phyloP scores from a whole-genome alignment of 2,113 vertebrate genomes.

The Neolamprologus longior region DNA sequence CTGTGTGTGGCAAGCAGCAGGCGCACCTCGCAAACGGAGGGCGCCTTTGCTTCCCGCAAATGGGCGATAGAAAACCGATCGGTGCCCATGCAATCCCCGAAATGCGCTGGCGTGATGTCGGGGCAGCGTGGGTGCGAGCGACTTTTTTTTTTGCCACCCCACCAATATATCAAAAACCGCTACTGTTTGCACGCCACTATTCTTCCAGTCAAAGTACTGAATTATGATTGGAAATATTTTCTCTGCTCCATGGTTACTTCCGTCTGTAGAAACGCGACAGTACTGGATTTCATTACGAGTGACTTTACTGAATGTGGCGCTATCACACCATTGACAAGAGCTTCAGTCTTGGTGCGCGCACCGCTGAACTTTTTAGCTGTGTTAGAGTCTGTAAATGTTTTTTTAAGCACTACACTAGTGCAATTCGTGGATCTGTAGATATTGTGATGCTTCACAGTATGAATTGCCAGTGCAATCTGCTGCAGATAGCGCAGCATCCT shows the following conservation, averaged over 20 bases:
- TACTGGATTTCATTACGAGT: not conserved
- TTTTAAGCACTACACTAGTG: not conserved
- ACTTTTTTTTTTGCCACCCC: not conserved
- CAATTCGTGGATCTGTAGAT: not conserved
- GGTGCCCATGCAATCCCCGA: rapidly evolving
- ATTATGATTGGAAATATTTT: not conserved
- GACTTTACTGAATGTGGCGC: not conserved
- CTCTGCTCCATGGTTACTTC: not conserved
- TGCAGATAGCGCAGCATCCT: not conserved
- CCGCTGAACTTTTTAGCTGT: not conserved
- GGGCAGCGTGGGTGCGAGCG: not conserved
- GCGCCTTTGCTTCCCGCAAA: not conserved
- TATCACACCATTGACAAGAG: not conserved
- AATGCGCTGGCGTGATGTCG: not conserved
- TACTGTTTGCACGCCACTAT: not conserved
- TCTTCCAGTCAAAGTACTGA: not conserved
- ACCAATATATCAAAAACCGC: not conserved
- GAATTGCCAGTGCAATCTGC: not conserved
- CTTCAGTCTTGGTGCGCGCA: not conserved
- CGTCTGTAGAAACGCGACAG: not conserved
- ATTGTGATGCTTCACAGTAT: not conserved
- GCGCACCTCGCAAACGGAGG: not conserved
- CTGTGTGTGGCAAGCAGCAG: not conserved
- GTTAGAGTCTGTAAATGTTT: not conserved
- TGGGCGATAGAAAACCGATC: not conserved